phyloP scores from a whole-genome alignment of 2,797 vertebrate species.

The Sebastolobus altivelis region DNA sequence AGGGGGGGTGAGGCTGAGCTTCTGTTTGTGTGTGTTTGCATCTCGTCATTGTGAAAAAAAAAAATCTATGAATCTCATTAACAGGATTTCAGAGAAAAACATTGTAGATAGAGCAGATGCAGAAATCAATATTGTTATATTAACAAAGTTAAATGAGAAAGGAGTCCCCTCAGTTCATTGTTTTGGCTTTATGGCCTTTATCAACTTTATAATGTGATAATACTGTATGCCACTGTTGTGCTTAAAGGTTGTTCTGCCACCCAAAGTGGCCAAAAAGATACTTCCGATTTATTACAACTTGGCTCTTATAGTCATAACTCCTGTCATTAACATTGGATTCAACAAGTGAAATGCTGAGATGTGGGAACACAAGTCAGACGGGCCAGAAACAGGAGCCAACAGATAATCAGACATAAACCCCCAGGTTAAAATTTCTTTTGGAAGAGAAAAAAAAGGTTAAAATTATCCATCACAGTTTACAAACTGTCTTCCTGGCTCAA shows the following conservation, averaged over 20 bases:
- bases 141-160: not conserved
- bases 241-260: not conserved
- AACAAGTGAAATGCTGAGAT: not conserved
- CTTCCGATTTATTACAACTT: not conserved
- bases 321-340: not conserved
- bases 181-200: too few species aligned
- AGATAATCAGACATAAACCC: too few species aligned
- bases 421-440: not conserved
- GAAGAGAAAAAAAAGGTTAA: not conserved
- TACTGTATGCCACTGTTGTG: not conserved
- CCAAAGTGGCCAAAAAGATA: not conserved
- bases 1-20: not conserved
- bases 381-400: not conserved
- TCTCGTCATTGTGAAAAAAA: not conserved
- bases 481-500: not conserved
- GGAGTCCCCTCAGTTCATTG: not conserved
- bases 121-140: not conserved
- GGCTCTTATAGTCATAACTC: not conserved
- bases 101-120: not conserved
- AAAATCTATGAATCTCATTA: too few species aligned
- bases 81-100: not conserved
- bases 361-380: not conserved
- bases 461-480: not conserved
- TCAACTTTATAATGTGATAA: not conserved
- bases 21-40: constrained; percentile 4